These are phyloP conservation scores for Girardinichthys multiradiatus DNA, from an alignment of 2,113 vertebrate genomes.

Conservation along the genomic window DNA sequence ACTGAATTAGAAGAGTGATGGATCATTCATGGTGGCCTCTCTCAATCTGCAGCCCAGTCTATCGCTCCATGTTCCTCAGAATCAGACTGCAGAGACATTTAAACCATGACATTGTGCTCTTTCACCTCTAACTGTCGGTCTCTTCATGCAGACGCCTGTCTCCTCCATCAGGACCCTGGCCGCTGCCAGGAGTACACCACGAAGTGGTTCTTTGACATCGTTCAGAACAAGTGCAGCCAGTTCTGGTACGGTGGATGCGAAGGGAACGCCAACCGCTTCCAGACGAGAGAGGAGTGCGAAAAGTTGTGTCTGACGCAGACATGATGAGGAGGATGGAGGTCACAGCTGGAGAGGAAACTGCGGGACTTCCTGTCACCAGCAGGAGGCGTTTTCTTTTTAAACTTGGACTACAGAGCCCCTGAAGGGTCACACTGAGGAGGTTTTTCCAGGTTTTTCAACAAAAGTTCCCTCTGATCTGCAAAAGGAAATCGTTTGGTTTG, in stretches of 20 bases:
- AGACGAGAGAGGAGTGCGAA: constrained; percentile 79
- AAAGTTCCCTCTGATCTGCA: not conserved
- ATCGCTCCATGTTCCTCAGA: too few relatives aligned
- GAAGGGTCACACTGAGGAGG: not conserved
- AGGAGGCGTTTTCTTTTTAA: not conserved
- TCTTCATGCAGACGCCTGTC: constrained; percentile 72
- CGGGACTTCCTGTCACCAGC: not conserved
- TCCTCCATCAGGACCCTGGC: constrained; percentile 71
- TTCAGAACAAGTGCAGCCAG: constrained; percentile 67
- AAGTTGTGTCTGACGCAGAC: constrained; percentile 61
- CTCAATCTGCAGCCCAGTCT: too few relatives aligned
- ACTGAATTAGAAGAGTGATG: too few relatives aligned
- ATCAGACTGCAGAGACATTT: too few relatives aligned
- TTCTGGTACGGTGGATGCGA: constrained; percentile 89
- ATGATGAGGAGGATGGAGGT: constrained; percentile 17
- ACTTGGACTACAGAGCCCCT: not conserved
- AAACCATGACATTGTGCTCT: too few relatives aligned
- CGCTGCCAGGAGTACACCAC: constrained; percentile 77
- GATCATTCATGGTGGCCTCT: too few relatives aligned
- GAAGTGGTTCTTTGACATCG: constrained; percentile 82
- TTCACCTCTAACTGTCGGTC: not conserved
- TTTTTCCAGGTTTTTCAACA: rapidly evolving
- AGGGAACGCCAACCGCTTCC: constrained; percentile 85
- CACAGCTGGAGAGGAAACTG: not conserved
- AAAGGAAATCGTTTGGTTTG: too few relatives aligned